Percentiles rank a stretch among this genome's conserved stretches.
These are phyloP conservation scores for Eulemur coronatus DNA, from an alignment of 2,797 vertebrate genomes.

Conservation along the genomic window DNA sequence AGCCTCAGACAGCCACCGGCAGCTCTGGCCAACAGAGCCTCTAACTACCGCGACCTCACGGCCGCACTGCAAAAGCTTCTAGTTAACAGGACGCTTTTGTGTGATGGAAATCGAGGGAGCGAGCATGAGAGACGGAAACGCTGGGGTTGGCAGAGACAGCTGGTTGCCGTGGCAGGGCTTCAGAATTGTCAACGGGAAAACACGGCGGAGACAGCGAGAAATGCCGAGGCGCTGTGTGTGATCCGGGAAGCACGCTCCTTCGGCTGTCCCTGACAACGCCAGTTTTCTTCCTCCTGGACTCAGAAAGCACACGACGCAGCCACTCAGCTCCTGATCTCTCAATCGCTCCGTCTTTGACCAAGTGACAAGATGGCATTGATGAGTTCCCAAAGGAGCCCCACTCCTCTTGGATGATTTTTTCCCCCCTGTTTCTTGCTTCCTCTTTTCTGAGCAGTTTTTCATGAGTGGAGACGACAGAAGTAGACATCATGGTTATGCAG, in stretches of 20 bases:
- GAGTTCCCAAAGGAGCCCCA: not conserved
- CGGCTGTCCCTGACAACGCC: not conserved
- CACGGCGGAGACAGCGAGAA: constrained; percentile 27
- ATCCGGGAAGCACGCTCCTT: not conserved
- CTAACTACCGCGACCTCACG: constrained; percentile 63
- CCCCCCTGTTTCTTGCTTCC: not conserved
- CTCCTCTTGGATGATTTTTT: not conserved
- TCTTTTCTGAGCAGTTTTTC: not conserved
- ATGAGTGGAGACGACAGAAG: not conserved
- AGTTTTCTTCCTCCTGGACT: not conserved
- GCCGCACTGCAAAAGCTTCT: constrained; percentile 67
- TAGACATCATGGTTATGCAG: not conserved
- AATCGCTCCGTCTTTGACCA: not conserved
- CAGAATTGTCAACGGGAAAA: constrained; percentile 64
- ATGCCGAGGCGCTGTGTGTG: constrained; percentile 56
- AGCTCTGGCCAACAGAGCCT: constrained; percentile 60
- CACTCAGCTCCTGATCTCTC: not conserved
- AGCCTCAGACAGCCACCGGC: constrained; percentile 77
- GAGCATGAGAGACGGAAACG: not conserved
- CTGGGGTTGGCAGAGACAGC: constrained; percentile 68
- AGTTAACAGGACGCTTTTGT: constrained; percentile 75
- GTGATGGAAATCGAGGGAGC: constrained; percentile 8
- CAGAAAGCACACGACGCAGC: not conserved
- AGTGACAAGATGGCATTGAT: constrained; percentile 34
- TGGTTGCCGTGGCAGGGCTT: constrained; percentile 56